Conservation (phyloP, 2,888 invertebrate genomes). For the Hecatera dysodea region DNA sequence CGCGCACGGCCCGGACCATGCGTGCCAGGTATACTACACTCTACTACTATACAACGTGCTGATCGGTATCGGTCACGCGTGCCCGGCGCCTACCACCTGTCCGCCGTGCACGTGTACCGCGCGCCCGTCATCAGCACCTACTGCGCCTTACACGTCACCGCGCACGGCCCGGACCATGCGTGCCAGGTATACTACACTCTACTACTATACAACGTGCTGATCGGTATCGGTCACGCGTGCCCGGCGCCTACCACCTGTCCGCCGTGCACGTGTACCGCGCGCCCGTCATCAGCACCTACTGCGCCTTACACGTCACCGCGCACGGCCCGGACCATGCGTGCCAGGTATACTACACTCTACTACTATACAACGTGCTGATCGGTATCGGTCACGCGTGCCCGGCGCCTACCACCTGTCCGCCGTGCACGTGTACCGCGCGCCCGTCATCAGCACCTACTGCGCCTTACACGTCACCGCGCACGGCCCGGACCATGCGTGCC, state of each 20-base stretch:
- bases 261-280: slow-evolving; percentile 90
- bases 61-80: slow-evolving; percentile 86
- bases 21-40: not conserved
- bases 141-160: slow-evolving; percentile 90
- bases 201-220: not conserved
- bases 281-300: slow-evolving; percentile 88
- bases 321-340: slow-evolving; percentile 81
- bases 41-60: slow-evolving; percentile 61
- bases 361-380: slow-evolving; percentile 82
- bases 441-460: slow-evolving; percentile 87
- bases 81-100: slow-evolving; percentile 87
- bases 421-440: slow-evolving; percentile 90
- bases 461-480: slow-evolving; percentile 91
- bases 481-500: slow-evolving; percentile 79
- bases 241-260: slow-evolving; percentile 89
- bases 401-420: slow-evolving; percentile 89
- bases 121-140: slow-evolving; percentile 88
- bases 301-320: slow-evolving; percentile 90
- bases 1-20: not conserved
- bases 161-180: slow-evolving; percentile 82
- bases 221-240: too few relatives aligned
- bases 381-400: slow-evolving; percentile 83
- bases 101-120: slow-evolving; percentile 90
- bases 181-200: slow-evolving; percentile 75
- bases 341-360: slow-evolving; percentile 69